phyloP scores from a whole-genome alignment of 1,140 invertebrate species.

The Trypoxylus dichotomus region DNA sequence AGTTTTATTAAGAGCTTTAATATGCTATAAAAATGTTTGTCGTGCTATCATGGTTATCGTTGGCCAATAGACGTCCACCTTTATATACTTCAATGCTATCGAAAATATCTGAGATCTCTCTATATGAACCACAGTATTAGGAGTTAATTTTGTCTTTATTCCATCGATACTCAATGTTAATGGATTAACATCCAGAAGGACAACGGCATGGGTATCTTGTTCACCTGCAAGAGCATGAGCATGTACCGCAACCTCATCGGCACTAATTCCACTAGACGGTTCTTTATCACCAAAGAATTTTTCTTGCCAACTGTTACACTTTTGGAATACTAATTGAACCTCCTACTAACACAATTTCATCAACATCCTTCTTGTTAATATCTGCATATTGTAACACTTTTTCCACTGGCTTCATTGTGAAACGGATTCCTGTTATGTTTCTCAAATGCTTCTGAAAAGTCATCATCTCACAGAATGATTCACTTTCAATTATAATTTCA shows the following conservation, averaged over 20 bases:
- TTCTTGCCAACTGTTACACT: slow-evolving; percentile 96
- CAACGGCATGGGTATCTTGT: slow-evolving; percentile 94
- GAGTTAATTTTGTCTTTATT: slow-evolving; percentile 99
- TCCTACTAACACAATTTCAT: slow-evolving; percentile 98
- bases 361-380: slow-evolving; percentile 97
- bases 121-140: slow-evolving; percentile 99
- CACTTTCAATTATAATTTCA: slow-evolving; percentile 98
- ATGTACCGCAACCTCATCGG: slow-evolving; percentile 98
- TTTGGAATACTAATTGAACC: slow-evolving; percentile 99
- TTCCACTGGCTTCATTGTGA: slow-evolving; percentile 98
- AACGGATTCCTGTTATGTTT: slow-evolving; percentile 99
- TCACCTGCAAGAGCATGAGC: slow-evolving; percentile 89
- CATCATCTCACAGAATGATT: slow-evolving; percentile 99
- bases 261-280: slow-evolving; percentile 96
- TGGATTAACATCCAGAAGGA: slow-evolving; percentile 97
- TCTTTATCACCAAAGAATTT: slow-evolving; percentile 99
- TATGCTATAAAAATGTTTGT: too few relatives aligned
- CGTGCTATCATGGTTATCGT: slow-evolving; percentile 99
- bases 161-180: slow-evolving; percentile 99
- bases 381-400: slow-evolving; percentile 95
- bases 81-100: slow-evolving; percentile 98
- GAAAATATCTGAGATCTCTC: slow-evolving; percentile 99
- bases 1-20: too few relatives aligned
- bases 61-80: slow-evolving; percentile 98
- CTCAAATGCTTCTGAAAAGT: slow-evolving; percentile 99